Conservation (phyloP, 2,113 vertebrate genomes). For the Hippocampus abdominalis region DNA sequence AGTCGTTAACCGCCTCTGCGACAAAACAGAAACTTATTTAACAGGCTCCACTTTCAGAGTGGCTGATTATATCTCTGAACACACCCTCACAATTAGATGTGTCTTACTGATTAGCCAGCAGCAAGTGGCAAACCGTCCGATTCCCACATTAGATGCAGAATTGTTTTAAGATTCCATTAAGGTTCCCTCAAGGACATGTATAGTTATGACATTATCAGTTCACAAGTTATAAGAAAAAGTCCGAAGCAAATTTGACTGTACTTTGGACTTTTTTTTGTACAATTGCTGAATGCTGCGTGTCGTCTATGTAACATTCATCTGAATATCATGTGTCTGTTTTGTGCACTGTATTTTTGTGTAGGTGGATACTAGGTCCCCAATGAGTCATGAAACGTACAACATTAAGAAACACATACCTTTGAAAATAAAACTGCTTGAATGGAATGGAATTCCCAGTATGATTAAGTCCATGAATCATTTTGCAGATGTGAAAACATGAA, state of each 20-base stretch:
- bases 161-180: slow-evolving; percentile 22
- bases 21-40: slow-evolving; percentile 43
- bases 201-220: slow-evolving; percentile 11
- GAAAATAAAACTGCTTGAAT: not conserved
- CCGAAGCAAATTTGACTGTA: not conserved
- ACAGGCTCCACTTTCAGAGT: slow-evolving; percentile 57
- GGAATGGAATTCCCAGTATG: not conserved
- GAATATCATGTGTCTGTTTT: not conserved
- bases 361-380: not conserved
- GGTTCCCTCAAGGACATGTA: slow-evolving; percentile 18
- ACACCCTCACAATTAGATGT: slow-evolving; percentile 67
- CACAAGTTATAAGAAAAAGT: not conserved
- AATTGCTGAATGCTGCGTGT: not conserved
- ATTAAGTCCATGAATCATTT: not conserved
- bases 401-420: not conserved
- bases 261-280: not conserved
- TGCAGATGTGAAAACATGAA: not conserved
- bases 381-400: not conserved
- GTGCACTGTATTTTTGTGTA: not conserved
- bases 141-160: slow-evolving; percentile 33
- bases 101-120: slow-evolving; percentile 58
- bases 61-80: slow-evolving; percentile 63
- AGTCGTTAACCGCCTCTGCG: slow-evolving; percentile 25
- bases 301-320: not conserved
- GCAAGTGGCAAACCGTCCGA: slow-evolving; percentile 55